These are phyloP conservation scores for Hystrix cristata DNA, from an alignment of 2,113 vertebrate species.

Conservation along the genomic window DNA sequence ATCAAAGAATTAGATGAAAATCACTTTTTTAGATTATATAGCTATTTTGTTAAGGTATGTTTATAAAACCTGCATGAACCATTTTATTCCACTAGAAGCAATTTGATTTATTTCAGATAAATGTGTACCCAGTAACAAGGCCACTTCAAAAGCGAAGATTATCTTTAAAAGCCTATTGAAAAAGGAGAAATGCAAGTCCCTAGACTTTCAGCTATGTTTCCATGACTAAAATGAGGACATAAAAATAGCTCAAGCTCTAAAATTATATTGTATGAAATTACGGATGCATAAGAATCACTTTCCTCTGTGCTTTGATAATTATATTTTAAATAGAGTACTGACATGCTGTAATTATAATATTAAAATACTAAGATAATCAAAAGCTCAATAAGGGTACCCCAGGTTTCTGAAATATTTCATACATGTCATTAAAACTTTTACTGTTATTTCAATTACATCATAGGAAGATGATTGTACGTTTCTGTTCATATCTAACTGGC, in stretches of 20 bases:
- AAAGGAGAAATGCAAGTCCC: slow-evolving; percentile 59
- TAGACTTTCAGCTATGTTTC: slow-evolving; percentile 71
- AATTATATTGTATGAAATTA: slow-evolving; percentile 77
- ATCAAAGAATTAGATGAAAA: neutral
- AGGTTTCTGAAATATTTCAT: slow-evolving; percentile 67
- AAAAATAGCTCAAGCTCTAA: slow-evolving; percentile 77
- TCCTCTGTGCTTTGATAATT: slow-evolving; percentile 74
- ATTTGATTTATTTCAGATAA: slow-evolving; percentile 73
- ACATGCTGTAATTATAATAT: slow-evolving; percentile 74
- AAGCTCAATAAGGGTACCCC: slow-evolving; percentile 31
- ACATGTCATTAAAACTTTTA: slow-evolving; percentile 76
- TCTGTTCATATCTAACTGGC: slow-evolving; percentile 17
- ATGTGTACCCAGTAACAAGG: slow-evolving; percentile 38
- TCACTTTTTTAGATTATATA: neutral
- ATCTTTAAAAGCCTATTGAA: slow-evolving; percentile 66
- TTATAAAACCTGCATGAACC: neutral
- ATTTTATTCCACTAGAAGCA: slow-evolving; percentile 15
- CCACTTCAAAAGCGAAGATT: slow-evolving; percentile 67
- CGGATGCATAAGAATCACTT: slow-evolving; percentile 73
- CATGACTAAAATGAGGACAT: slow-evolving; percentile 57
- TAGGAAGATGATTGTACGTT: slow-evolving; percentile 1
- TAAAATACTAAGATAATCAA: slow-evolving; percentile 80
- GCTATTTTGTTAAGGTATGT: neutral
- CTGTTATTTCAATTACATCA: slow-evolving; percentile 65
- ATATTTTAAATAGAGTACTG: slow-evolving; percentile 76